A percentile compares a stretch with the other conserved stretches of the same genome.
Evolutionary conservation across 2,888 invertebrate genomes (phyloP).

Genomic region (Campaea margaritaria): DNA sequence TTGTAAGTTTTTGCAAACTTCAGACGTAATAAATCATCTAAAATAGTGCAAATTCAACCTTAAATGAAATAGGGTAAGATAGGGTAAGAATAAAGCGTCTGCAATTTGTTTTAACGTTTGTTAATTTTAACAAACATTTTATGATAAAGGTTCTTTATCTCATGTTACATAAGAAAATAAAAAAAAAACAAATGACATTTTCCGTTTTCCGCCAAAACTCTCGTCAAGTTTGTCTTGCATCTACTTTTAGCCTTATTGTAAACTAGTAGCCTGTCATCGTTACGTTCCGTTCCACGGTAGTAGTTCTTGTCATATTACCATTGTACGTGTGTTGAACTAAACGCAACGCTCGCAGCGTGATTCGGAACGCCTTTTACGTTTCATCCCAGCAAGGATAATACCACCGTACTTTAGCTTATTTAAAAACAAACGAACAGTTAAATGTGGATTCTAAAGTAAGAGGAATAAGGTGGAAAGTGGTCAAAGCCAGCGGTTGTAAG

Average conservation of each 20-base stretch:
- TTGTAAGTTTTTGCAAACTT: constrained; percentile 51
- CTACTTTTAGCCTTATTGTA: constrained; percentile 24
- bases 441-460: constrained; percentile 12
- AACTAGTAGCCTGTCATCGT: constrained; percentile 68
- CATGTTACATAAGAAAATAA: too few species aligned
- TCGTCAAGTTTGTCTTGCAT: constrained; percentile 1
- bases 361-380: constrained; percentile 71
- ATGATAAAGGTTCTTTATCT: too few species aligned
- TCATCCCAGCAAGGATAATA: constrained; percentile 46
- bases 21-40: not conserved
- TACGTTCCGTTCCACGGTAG: constrained; percentile 62
- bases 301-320: constrained; percentile 51
- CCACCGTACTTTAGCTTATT: constrained; percentile 40
- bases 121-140: too few species aligned
- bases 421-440: constrained; percentile 15
- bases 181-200: too few species aligned
- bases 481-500: constrained; percentile 13
- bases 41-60: constrained; percentile 21
- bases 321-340: constrained; percentile 65
- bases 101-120: not conserved
- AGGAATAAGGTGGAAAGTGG: constrained; percentile 20
- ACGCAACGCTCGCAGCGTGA: constrained; percentile 69
- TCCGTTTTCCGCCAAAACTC: not conserved
- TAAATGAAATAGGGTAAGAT: not conserved
- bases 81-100: not conserved